A percentile compares a stretch with the other conserved stretches of the same genome.
Conservation (phyloP, 2,797 vertebrate species). For the Pantherophis alleghaniensis region DNA sequence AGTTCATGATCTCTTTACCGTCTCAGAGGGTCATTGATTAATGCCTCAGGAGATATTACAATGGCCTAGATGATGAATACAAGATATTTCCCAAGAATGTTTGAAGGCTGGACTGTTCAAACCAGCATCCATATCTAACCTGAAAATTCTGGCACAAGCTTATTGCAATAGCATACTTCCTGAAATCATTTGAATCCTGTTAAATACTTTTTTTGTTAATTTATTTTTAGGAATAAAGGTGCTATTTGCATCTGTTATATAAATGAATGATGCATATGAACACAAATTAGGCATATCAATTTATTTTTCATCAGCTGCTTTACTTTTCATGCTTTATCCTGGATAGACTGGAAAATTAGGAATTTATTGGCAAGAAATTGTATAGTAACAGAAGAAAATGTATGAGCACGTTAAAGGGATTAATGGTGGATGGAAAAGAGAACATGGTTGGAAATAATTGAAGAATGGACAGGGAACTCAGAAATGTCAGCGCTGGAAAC, state of each 20-base stretch:
- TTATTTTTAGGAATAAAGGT: background rate
- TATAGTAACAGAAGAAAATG: background rate
- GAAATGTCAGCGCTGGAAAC: background rate
- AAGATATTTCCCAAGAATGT: background rate
- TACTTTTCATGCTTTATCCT: background rate
- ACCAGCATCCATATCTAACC: background rate
- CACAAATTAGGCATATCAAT: background rate
- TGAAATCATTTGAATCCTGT: background rate
- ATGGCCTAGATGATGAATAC: background rate
- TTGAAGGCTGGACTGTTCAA: background rate
- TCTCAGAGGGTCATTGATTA: background rate
- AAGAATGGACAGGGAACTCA: background rate
- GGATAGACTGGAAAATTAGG: background rate
- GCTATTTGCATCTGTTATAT: background rate
- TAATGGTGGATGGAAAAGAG: background rate
- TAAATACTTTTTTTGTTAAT: background rate
- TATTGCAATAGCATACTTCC: background rate
- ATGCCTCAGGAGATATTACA: background rate
- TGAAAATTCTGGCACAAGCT: background rate
- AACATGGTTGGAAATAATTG: background rate
- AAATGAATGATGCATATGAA: background rate
- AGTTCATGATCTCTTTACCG: background rate
- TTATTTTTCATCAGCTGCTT: background rate
- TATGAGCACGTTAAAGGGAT: background rate
- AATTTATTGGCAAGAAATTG: background rate